Conservation (phyloP, 2,888 invertebrate genomes). For the Apoda limacodes region DNA sequence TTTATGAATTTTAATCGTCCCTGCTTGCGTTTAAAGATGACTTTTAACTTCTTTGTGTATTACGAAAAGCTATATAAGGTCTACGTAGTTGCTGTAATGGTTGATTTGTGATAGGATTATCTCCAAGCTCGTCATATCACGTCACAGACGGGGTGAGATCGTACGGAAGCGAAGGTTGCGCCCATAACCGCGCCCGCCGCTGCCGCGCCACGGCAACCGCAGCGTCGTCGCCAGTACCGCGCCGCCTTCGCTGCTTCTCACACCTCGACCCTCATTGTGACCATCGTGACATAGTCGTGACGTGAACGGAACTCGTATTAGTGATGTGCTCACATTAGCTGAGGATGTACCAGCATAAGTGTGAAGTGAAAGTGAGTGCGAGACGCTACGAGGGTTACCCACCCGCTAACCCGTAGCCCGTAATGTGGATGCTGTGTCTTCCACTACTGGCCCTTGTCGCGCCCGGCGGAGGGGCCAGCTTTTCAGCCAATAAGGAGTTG, state of each 20-base stretch:
- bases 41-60: no score
- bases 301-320: conserved; percentile 19
- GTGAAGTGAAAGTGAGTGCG: conserved; percentile 47
- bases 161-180: conserved; percentile 61
- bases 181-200: conserved; percentile 60
- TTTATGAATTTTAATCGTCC: no score
- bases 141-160: conserved; percentile 44
- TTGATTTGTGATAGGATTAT: neutral
- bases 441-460: conserved; percentile 46
- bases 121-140: neutral
- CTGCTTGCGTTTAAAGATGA: no score
- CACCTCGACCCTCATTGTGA: conserved; percentile 35
- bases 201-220: conserved; percentile 37
- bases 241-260: conserved; percentile 54
- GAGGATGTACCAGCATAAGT: conserved; percentile 55
- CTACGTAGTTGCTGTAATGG: neutral
- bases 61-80: neutral
- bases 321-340: conserved; percentile 49
- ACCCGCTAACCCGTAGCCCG: conserved; percentile 43
- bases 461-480: conserved; percentile 45
- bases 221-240: conserved; percentile 48
- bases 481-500: conserved; percentile 51
- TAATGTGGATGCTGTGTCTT: conserved; percentile 51
- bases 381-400: conserved; percentile 48
- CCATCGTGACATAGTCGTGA: conserved; percentile 22